phyloP scores from a whole-genome alignment of 1,140 invertebrate genomes.

The Linepithema humile region DNA sequence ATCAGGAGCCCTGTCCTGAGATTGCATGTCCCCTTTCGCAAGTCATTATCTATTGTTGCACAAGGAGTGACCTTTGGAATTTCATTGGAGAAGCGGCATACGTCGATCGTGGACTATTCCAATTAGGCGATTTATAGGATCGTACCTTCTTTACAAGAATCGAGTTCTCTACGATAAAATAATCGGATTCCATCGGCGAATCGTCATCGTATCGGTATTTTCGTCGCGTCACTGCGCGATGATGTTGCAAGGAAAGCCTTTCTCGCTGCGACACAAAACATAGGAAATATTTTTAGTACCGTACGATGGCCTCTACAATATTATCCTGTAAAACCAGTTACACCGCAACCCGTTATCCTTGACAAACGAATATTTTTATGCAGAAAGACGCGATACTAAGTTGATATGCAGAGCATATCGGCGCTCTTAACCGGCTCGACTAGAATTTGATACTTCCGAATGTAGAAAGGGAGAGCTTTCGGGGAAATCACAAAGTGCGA shows the following conservation, averaged over 20 bases:
- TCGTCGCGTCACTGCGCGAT: neutral
- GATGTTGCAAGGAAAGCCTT: constrained; percentile 13
- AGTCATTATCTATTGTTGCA: constrained; percentile 63
- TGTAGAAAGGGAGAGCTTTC: constrained; percentile 15
- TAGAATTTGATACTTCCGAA: constrained; percentile 19
- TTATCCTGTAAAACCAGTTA: constrained; percentile 52
- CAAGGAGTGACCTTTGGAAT: constrained; percentile 54
- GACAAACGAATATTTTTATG: constrained; percentile 49
- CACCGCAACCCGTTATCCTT: constrained; percentile 38
- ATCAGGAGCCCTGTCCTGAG: constrained; percentile 21
- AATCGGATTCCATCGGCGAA: neutral
- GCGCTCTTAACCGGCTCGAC: constrained; percentile 29
- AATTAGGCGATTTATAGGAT: constrained; percentile 17
- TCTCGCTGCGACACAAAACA: constrained; percentile 17
- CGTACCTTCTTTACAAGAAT: neutral
- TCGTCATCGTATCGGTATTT: constrained; percentile 7
- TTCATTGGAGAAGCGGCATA: neutral
- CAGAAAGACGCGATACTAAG: constrained; percentile 14
- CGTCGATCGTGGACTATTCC: constrained; percentile 24
- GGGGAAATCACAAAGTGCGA: neutral
- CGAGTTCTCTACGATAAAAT: neutral
- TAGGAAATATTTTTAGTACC: constrained; percentile 43
- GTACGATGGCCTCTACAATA: neutral
- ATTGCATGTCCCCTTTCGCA: constrained; percentile 61
- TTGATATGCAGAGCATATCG: constrained; percentile 17